phyloP scores from a whole-genome alignment of 2,888 invertebrate genomes.

The Anarsia innoxiella region DNA sequence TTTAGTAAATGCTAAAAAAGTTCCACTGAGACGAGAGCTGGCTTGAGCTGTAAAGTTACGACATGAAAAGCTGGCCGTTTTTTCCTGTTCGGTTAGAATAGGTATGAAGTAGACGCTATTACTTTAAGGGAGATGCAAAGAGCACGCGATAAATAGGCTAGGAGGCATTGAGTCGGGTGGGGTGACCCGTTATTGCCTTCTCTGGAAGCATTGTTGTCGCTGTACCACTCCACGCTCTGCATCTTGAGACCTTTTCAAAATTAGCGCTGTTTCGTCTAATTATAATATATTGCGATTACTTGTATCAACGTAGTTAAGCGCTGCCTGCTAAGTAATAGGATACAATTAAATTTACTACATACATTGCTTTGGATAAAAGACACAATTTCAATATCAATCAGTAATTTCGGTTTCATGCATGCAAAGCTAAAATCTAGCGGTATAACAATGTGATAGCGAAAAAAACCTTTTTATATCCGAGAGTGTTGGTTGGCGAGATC shows the following conservation, averaged over 20 bases:
- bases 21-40: conserved; percentile 13
- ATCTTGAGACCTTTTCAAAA: conserved; percentile 22
- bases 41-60: conserved; percentile 13
- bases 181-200: conserved; percentile 32
- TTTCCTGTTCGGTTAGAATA: conserved; percentile 25
- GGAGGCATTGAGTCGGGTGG: conserved; percentile 25
- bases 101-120: conserved; percentile 21
- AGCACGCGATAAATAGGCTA: conserved; percentile 40
- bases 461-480: no score
- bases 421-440: no score
- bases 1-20: conserved; percentile 1
- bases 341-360: no score
- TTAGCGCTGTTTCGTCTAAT: conserved; percentile 11
- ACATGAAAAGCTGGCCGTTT: conserved; percentile 20
- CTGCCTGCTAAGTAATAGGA: background rate
- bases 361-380: no score
- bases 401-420: no score
- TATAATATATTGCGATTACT: background rate
- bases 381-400: no score
- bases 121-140: conserved; percentile 26
- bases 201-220: conserved; percentile 28
- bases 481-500: background rate
- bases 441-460: no score
- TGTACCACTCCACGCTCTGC: conserved; percentile 21
- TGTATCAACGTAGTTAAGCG: background rate